Percentiles rank a stretch among this genome's conserved stretches.
Evolutionary conservation across 2,797 vertebrate genomes (phyloP).

Genomic region (Paedocypris micromegethes): DNA sequence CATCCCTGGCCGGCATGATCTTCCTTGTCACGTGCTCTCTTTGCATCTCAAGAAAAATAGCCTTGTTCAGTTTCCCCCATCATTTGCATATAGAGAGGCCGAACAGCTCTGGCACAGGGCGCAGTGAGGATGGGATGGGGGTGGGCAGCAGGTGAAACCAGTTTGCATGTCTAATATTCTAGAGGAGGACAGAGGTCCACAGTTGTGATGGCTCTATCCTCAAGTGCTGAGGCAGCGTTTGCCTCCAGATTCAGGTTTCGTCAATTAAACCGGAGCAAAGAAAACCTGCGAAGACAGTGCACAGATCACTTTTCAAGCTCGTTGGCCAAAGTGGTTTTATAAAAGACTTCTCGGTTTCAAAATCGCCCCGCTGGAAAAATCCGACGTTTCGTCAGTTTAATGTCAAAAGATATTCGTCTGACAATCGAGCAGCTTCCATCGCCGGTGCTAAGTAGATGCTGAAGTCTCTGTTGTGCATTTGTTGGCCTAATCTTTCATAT

Average conservation of each 20-base stretch:
- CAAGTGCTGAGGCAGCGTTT: conserved; percentile 38
- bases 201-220: conserved; percentile 23
- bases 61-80: conserved; percentile 61
- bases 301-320: conserved; percentile 40
- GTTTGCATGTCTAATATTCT: conserved; percentile 49
- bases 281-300: conserved; percentile 25
- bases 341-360: conserved; percentile 35
- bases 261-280: conserved; percentile 32
- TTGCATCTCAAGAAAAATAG: conserved; percentile 84
- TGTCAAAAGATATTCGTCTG: conserved; percentile 13
- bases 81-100: conserved; percentile 76
- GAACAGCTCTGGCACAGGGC: conserved; percentile 56
- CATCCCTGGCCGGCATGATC: conserved; percentile 63
- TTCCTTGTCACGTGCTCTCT: conserved; percentile 74
- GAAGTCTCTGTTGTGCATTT: conserved; percentile 73
- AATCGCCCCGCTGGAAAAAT: conserved; percentile 27
- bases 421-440: neutral
- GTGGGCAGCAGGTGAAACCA: conserved; percentile 38
- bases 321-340: conserved; percentile 36
- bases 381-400: conserved; percentile 2
- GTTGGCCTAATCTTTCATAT: conserved; percentile 87
- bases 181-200: conserved; percentile 37
- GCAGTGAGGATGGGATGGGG: conserved; percentile 47
- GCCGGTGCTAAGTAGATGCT: conserved; percentile 63
- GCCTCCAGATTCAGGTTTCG: conserved; percentile 29